Percentiles rank a stretch among this genome's conserved stretches.
Conservation (phyloP, 2,113 vertebrate species). For the Carollia perspicillata region DNA sequence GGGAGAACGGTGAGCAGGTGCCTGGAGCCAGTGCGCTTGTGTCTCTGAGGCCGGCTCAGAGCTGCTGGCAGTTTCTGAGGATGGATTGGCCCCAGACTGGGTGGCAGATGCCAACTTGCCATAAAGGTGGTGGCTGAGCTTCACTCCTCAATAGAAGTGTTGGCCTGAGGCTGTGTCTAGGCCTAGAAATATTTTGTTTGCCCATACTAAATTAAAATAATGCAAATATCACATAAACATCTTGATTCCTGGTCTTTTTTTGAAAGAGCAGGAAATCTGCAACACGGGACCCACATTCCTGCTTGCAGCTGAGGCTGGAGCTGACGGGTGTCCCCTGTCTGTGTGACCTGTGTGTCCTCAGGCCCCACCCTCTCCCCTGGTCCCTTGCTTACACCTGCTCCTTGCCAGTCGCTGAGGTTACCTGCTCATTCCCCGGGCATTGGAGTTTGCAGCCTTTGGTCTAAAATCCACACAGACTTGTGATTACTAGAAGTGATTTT, state of each 20-base stretch:
- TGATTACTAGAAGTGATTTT: not conserved
- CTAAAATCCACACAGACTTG: not conserved
- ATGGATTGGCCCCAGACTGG: fast-evolving
- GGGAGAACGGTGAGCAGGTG: not conserved
- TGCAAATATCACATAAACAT: not conserved
- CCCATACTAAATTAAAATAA: not conserved
- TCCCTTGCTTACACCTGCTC: not conserved
- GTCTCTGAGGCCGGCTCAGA: not conserved
- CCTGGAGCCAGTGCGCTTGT: not conserved
- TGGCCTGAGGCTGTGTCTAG: not conserved
- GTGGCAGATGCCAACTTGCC: not conserved
- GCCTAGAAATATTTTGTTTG: not conserved
- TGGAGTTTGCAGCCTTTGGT: not conserved
- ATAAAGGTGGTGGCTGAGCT: not conserved
- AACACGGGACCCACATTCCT: not conserved
- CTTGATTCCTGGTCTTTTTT: not conserved
- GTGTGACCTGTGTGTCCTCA: fast-evolving
- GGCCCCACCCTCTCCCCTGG: fast-evolving
- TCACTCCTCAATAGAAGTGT: not conserved
- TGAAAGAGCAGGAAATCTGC: not conserved
- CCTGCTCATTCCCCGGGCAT: not conserved
- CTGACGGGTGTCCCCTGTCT: not conserved
- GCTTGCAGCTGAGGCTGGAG: not conserved
- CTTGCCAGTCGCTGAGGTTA: not conserved
- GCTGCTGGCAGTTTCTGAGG: not conserved